Base-by-base conservation (phyloP, 1,140 invertebrate species). In the Euwallacea fornicatus region DNA sequence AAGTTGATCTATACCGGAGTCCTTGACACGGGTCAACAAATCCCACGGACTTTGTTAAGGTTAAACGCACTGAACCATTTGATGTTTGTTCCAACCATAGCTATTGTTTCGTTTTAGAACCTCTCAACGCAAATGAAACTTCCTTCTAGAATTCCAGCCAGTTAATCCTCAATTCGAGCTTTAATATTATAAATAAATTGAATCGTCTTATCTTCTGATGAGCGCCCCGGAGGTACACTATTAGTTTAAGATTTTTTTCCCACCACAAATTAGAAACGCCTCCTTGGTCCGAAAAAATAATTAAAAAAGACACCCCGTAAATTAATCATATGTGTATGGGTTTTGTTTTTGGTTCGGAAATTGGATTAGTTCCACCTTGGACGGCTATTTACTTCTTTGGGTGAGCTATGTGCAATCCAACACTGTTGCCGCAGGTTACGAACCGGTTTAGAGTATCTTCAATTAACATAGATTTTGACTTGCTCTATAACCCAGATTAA, bases 241-340 rank as follows among this genome's bases (percentile, higher is more conserved):
- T 66, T 56, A 66, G 64, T 44, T 66, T 66, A 66, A 11, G 47
- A n/a, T n/a, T 33, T 44, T 56, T 65, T 66, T 66, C 64, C 53
- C 64, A 66, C 64, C 44, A 43, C 16, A 58, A 56, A 66, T 66
- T 66, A 58, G 64, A 66, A 66, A 66, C 64, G 64, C 64, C 64
- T 56, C 21, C 54, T 56, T 21, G 41, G 21, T 8, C 53, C 6
- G 42, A 63, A 66, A 66, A 66, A 66, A 66, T 66, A 66, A 66
- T 66, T 66, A 66, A 66, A 66, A 66, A 66, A 66, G 64, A 66
- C 64, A 56, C 64, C 64, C 53, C 53, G 50, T 66, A 56, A 66
- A 66, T 66, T 66, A 66, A 66, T 66, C 64, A 66, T 53, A 47
- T 66, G 53, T 66, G 21, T 33, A 33, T 66, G 53, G 64, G 55